These are phyloP conservation scores for Gonocerus acuteangulatus DNA, from an alignment of 2,888 invertebrate genomes.

Conservation along the genomic window DNA sequence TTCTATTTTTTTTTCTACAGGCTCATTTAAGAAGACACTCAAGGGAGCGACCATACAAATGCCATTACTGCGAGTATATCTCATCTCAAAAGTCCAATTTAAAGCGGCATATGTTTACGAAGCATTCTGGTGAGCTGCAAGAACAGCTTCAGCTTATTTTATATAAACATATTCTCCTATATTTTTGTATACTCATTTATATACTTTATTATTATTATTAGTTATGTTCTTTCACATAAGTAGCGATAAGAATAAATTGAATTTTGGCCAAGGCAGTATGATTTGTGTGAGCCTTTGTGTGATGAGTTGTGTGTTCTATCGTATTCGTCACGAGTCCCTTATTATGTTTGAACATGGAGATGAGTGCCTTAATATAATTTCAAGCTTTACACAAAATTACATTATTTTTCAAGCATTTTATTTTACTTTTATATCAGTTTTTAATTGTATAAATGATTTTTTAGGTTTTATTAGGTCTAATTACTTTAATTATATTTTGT, in stretches of 20 bases:
- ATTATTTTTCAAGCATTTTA: not conserved
- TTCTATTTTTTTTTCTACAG: conserved; percentile 4
- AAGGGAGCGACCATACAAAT: conserved; percentile 6
- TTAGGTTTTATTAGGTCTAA: not conserved
- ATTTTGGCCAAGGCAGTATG: no score
- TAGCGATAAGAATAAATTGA: no score
- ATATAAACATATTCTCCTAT: no score
- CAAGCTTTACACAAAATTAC: no score
- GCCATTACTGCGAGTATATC: conserved; percentile 6
- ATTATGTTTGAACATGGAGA: conserved; percentile 20
- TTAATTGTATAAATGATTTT: not conserved
- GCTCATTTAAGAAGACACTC: conserved; percentile 13
- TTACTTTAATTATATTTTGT: not conserved
- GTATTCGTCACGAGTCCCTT: no score
- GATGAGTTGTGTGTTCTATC: no score
- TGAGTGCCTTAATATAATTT: conserved; percentile 2
- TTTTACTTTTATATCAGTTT: not conserved
- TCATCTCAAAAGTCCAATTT: conserved; percentile 14
- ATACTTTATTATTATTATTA: no score
- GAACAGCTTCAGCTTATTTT: conserved; percentile 14
- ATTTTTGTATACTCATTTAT: no score
- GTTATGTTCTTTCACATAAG: no score
- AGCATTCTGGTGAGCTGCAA: conserved; percentile 20
- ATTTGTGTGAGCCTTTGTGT: no score
- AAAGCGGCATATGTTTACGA: conserved; percentile 4